Base-by-base conservation (phyloP, 2,797 vertebrate genomes). In the Zonotrichia albicollis region DNA sequence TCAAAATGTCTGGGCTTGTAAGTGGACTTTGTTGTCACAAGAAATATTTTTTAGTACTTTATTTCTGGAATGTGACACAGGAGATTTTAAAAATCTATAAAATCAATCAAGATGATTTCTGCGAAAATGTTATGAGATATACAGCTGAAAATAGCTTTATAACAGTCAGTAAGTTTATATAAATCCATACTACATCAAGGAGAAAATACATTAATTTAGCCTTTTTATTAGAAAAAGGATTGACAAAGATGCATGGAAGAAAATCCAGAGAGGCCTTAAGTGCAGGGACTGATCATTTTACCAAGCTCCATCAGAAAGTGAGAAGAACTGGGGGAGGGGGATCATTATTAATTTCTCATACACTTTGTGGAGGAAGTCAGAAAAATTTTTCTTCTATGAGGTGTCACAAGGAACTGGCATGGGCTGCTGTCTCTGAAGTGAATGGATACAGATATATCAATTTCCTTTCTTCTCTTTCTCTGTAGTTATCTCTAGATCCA, bases 71-170 rank as follows among this genome's bases (percentile, higher is more conserved):
- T 45, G 40, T 66, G 32, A 64, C 40, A 45, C 12, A 30, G 21
- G 36, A 76, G 45, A 82, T 89, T 71, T 80, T 32, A 71, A 86
- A 95, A 87, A 90, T 65, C 68, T 77, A 40, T 84, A 54, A 92
- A 92, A 94, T 51, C 38, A 54, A 67, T 57, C 65, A 73, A 73
- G 16, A 9, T n/a, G 2, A 17, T 38, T 86, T 83, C 73, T 71
- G 17, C 48, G 73, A 60, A 80, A 84, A 1, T 2, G 0, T 32
- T 78, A 77, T 61, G 70, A 84, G 21, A 75, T 42, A 50, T 11
- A 51, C 9, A 76, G 38, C 32, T 92, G 64, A 54, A 88, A 84
- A 92, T n/a, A 90, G 14, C 25, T 80, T 32, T 80, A 11, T 42
- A 82, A 36, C 15, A 72, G 25, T 61, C 34, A 74, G 16, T 55